phyloP scores from a whole-genome alignment of 2,888 invertebrate species.

The Erebia palarica region DNA sequence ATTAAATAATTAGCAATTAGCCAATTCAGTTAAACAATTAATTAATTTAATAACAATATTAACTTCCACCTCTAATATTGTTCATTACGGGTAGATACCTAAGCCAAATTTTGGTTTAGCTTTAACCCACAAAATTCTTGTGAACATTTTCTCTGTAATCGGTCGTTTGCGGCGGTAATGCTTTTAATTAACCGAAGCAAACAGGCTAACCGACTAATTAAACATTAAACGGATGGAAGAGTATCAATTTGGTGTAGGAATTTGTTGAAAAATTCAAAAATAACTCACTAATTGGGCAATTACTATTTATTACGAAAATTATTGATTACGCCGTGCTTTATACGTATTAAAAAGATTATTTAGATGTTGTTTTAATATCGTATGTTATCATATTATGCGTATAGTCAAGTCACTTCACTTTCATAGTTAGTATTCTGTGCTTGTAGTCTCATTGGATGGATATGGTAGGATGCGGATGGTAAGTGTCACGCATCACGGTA shows the following conservation, averaged over 20 bases:
- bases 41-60: background rate
- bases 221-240: slow-evolving; percentile 33
- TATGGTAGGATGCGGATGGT: too few relatives aligned
- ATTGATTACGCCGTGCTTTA: background rate
- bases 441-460: too few relatives aligned
- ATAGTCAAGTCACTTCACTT: too few relatives aligned
- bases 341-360: background rate
- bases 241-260: slow-evolving; percentile 27
- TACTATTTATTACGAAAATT: background rate
- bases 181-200: slow-evolving; percentile 40
- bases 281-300: slow-evolving; percentile 6
- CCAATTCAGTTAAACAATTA: background rate
- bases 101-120: slow-evolving; percentile 3
- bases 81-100: background rate
- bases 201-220: slow-evolving; percentile 37
- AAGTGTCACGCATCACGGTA: too few relatives aligned
- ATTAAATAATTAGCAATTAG: too few relatives aligned
- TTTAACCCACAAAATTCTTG: slow-evolving; percentile 11
- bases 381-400: background rate
- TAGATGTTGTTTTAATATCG: background rate
- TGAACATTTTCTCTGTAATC: slow-evolving; percentile 26
- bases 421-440: too few relatives aligned
- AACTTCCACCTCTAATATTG: background rate
- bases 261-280: slow-evolving; percentile 21
- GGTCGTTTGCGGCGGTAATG: slow-evolving; percentile 35